A percentile compares a stretch with the other conserved stretches of the same genome.
Evolutionary conservation across 2,113 vertebrate genomes (phyloP).

Genomic region (Chelonoidis abingdonii): DNA sequence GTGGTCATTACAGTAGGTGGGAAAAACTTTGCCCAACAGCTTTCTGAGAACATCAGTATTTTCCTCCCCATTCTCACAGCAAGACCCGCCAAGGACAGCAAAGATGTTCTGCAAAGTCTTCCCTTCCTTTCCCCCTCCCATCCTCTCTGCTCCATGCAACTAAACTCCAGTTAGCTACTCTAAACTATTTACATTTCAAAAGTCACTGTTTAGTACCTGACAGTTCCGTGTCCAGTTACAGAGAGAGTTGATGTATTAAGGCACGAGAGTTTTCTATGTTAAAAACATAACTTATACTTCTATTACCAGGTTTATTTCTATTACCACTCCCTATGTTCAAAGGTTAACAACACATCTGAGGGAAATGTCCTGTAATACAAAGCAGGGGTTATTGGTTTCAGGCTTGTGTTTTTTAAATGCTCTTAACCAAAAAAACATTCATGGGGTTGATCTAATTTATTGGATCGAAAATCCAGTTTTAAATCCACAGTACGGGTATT

Average conservation of each 20-base stretch:
- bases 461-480: not conserved
- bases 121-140: too few relatives aligned
- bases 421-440: not conserved
- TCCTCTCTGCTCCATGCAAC: not conserved
- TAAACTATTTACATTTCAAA: not conserved
- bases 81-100: accelerated
- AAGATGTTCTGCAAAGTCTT: not conserved
- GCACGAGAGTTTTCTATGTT: not conserved
- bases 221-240: not conserved
- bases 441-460: not conserved
- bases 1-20: not conserved
- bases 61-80: accelerated
- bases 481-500: not conserved
- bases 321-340: not conserved
- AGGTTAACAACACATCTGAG: not conserved
- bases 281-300: not conserved
- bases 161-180: not conserved
- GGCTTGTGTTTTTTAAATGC: not conserved
- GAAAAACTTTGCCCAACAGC: not conserved
- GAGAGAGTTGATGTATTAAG: not conserved
- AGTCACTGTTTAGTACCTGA: not conserved
- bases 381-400: not conserved
- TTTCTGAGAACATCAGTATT: too few relatives aligned
- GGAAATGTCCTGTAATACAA: not conserved
- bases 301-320: not conserved